Evolutionary conservation across 2,888 invertebrate species (phyloP).

Genomic region (Orchesella flavescens): DNA sequence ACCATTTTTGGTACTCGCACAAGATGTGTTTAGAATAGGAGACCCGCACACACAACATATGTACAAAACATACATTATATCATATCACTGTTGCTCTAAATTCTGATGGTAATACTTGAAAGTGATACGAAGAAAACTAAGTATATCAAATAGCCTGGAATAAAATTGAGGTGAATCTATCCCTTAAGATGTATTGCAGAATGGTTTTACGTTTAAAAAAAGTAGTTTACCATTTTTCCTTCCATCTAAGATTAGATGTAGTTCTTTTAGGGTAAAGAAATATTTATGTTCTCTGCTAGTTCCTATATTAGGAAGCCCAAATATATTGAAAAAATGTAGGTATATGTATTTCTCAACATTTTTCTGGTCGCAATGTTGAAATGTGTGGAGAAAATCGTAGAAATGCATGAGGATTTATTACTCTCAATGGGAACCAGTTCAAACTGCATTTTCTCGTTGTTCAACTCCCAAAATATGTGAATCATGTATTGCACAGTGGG

Average conservation of each 20-base stretch:
- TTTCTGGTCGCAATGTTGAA: neutral
- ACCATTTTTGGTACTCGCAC: slow-evolving; percentile 16
- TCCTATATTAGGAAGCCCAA: neutral
- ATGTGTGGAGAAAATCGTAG: slow-evolving; percentile 25
- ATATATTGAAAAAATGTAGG: neutral
- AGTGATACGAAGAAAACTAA: no score
- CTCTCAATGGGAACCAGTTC: slow-evolving; percentile 55
- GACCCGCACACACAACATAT: neutral
- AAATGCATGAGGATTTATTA: slow-evolving; percentile 56
- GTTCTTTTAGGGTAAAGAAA: neutral
- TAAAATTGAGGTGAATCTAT: neutral
- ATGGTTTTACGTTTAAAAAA: neutral
- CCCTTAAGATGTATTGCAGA: neutral
- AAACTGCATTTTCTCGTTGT: slow-evolving; percentile 50
- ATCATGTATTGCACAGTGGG: neutral
- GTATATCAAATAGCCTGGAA: no score
- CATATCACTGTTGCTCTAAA: neutral
- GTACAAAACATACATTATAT: neutral
- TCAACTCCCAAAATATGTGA: neutral
- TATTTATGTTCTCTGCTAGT: neutral
- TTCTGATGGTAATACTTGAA: neutral
- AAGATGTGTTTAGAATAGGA: neutral
- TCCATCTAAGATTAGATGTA: neutral
- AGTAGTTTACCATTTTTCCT: neutral
- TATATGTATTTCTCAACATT: neutral